A percentile compares a stretch with the other conserved stretches of the same genome.
phyloP scores from a whole-genome alignment of 2,888 invertebrate species.

The Catonia carolina region DNA sequence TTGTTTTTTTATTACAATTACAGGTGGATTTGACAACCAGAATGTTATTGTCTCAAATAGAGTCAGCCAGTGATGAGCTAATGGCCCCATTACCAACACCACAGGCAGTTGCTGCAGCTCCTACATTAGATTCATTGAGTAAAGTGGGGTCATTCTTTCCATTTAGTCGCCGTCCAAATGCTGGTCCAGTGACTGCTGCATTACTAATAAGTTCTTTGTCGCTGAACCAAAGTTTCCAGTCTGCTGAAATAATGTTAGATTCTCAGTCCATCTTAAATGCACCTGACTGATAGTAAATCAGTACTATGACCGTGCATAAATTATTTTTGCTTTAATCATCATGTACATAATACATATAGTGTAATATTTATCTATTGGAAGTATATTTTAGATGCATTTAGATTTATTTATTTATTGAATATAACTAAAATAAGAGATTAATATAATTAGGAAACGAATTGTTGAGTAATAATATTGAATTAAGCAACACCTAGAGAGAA shows the following conservation, averaged over 20 bases:
- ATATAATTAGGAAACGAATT: too few species aligned
- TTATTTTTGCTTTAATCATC: too few species aligned
- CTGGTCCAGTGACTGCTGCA: slow-evolving; percentile 46
- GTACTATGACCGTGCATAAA: too few species aligned
- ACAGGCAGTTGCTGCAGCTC: not conserved
- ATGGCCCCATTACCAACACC: not conserved
- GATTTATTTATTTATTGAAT: too few species aligned
- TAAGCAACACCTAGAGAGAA: too few species aligned
- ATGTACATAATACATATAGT: too few species aligned
- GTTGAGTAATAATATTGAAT: too few species aligned
- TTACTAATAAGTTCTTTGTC: slow-evolving; percentile 44
- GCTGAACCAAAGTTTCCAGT: slow-evolving; percentile 54
- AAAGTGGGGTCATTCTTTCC: slow-evolving; percentile 44
- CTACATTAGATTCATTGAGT: slow-evolving; percentile 31
- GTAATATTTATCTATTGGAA: too few species aligned
- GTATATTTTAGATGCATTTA: too few species aligned
- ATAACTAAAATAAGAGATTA: too few species aligned
- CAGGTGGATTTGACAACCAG: slow-evolving; percentile 27
- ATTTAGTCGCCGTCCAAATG: slow-evolving; percentile 43
- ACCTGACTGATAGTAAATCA: slow-evolving; percentile 49
- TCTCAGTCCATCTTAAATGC: slow-evolving; percentile 63
- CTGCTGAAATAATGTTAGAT: slow-evolving; percentile 57
- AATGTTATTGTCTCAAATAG: slow-evolving; percentile 35
- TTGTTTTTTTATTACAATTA: not conserved
- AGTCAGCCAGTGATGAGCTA: slow-evolving; percentile 34